A percentile compares a stretch with the other conserved stretches of the same genome.
These are phyloP conservation scores for Melanostoma mellinum DNA, from an alignment of 2,888 invertebrate genomes.

Conservation along the genomic window DNA sequence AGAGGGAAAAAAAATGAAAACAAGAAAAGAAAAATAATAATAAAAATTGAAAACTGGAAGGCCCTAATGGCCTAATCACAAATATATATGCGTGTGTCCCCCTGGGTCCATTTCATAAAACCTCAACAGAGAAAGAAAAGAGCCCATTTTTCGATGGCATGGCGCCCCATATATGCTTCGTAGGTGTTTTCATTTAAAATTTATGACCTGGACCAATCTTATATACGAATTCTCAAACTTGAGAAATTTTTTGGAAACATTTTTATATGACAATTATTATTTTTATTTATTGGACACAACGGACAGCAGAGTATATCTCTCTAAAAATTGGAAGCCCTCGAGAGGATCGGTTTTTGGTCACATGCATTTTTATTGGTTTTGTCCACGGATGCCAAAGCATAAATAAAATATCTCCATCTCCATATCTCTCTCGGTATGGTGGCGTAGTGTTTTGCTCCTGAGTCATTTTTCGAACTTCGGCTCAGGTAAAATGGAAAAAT, in stretches of 20 bases:
- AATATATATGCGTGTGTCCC: slow-evolving; percentile 45
- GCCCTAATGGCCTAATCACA: slow-evolving; percentile 56
- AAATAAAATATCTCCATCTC: slow-evolving; percentile 62
- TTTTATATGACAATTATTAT: slow-evolving; percentile 73
- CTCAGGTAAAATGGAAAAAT: slow-evolving; percentile 35
- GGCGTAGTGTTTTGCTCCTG: slow-evolving; percentile 36
- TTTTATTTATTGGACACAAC: slow-evolving; percentile 72
- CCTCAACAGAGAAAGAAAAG: slow-evolving; percentile 5
- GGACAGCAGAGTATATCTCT: slow-evolving; percentile 31
- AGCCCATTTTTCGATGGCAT: slow-evolving; percentile 50
- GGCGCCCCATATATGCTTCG: slow-evolving; percentile 65
- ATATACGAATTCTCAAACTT: slow-evolving; percentile 62
- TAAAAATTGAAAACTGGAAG: slow-evolving; percentile 17
- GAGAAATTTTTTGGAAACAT: slow-evolving; percentile 67
- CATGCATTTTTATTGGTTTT: slow-evolving; percentile 68
- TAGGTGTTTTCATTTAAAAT: slow-evolving; percentile 73
- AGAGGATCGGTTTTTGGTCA: slow-evolving; percentile 49
- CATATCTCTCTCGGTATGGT: slow-evolving; percentile 25
- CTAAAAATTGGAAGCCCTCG: slow-evolving; percentile 36
- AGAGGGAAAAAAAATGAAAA: not conserved
- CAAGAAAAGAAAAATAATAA: not conserved
- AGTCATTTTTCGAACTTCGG: slow-evolving; percentile 42
- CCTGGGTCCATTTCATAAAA: slow-evolving; percentile 58
- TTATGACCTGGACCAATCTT: slow-evolving; percentile 66
- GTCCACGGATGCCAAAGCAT: slow-evolving; percentile 60